Base-by-base conservation (phyloP, 1,140 invertebrate genomes). In the Drosophila ohnishii region DNA sequence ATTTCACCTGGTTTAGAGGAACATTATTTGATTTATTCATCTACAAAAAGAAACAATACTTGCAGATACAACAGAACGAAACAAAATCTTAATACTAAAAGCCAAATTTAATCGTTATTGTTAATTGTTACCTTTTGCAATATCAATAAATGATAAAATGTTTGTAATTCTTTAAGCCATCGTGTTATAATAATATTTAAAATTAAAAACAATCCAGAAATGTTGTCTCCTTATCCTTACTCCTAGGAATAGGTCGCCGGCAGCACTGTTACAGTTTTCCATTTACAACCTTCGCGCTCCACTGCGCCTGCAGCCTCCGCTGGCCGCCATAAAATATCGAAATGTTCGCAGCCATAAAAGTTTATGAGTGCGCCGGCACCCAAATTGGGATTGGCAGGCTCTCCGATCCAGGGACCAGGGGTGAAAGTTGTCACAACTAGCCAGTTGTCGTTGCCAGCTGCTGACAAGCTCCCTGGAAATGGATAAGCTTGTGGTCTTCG, bases 331-430 rank as follows among this genome's bases (percentile, higher is more conserved):
- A 86, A 87, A 87, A 87, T 76, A 37, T 22, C 60, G 48, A 86
- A 86, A 87, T 76, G 80, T 67, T 83, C 75, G 72, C 65, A 79
- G 40, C 34, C 72, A 87, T 87, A 83, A 87, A 87, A 74, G 63
- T 87, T 87, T 70, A 87, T 64, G 83, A 72, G 57, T 70, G 30
- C 67, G 30, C 67, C 60, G 55, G 80, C 50, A 79, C 32, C 64
- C 79, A 70, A 80, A 79, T 78, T 79, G 82, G 75, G 39, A 78
- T 72, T 75, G 59, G 44, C 48, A 78, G 45, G 65, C 37, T 69
- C 61, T 30, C 34, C 11, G 40, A 50, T 51, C 61, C 45, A 22
- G 61, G 44, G 25, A 45, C 35, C 35, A 35, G 61, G 50, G 19
- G 37, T 7, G 47, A 80, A 74, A 77, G 44, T 65, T 81, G 78